phyloP scores from a whole-genome alignment of 2,797 vertebrate genomes.

The Austrolebias charrua region DNA sequence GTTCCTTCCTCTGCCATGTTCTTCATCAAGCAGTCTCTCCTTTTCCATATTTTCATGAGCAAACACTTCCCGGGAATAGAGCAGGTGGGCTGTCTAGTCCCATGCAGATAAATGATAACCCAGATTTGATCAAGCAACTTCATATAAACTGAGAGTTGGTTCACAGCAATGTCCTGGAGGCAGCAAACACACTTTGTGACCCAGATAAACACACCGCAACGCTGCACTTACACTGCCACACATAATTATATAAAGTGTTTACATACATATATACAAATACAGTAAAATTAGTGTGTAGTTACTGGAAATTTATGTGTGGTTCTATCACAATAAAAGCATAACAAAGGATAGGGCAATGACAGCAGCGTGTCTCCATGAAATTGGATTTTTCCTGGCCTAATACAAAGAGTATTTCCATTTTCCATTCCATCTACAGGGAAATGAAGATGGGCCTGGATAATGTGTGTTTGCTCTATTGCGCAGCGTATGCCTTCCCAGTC shows the following conservation, averaged over 20 bases:
- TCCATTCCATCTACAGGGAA: slow-evolving; percentile 43
- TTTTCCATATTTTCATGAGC: slow-evolving; percentile 6
- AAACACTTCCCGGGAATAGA: slow-evolving; percentile 32
- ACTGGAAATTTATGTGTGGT: slow-evolving; percentile 21
- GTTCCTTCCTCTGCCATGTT: slow-evolving; percentile 19
- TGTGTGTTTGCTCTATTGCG: slow-evolving; percentile 31
- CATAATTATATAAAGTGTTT: background rate
- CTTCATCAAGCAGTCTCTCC: slow-evolving; percentile 18
- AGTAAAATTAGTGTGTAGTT: slow-evolving; percentile 27
- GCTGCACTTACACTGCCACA: background rate
- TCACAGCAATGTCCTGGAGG: slow-evolving; percentile 44
- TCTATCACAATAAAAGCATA: slow-evolving; percentile 51
- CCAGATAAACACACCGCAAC: slow-evolving; percentile 30
- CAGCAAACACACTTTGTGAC: slow-evolving; percentile 34
- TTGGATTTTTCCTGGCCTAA: slow-evolving; percentile 62
- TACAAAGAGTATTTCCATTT: slow-evolving; percentile 61
- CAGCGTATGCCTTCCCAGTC: background rate
- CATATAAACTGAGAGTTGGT: slow-evolving; percentile 60
- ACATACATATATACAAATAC: background rate
- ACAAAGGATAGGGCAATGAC: slow-evolving; percentile 45
- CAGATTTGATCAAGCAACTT: slow-evolving; percentile 40
- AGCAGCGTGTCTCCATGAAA: slow-evolving; percentile 54
- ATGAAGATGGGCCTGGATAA: slow-evolving; percentile 48
- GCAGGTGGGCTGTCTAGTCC: slow-evolving; percentile 40
- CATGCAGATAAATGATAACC: slow-evolving; percentile 49